phyloP scores from a whole-genome alignment of 2,888 invertebrate genomes.

The Drosophila heteroneura region DNA sequence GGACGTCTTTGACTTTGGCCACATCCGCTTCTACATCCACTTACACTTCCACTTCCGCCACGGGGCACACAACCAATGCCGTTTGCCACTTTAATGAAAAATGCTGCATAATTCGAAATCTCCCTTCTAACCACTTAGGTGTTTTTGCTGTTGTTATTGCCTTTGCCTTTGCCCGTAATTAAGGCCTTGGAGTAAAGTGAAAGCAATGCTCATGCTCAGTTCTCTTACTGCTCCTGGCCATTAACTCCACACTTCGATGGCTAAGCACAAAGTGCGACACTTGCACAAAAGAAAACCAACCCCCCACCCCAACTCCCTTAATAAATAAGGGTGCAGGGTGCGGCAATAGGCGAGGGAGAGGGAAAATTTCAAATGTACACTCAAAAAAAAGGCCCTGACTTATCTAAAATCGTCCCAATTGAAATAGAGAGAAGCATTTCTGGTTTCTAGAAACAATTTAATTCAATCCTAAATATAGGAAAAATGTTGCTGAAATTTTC shows the following conservation, averaged over 20 bases:
- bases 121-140: conserved; percentile 35
- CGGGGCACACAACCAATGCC: conserved; percentile 43
- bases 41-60: conserved; percentile 51
- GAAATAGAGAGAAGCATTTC: background rate
- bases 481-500: background rate
- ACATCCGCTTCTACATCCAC: conserved; percentile 48
- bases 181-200: conserved; percentile 51
- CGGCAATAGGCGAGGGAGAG: background rate
- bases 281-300: conserved; percentile 39
- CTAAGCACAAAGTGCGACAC: conserved; percentile 69
- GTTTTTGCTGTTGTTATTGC: conserved; percentile 32
- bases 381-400: background rate
- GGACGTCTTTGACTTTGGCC: conserved; percentile 54
- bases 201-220: conserved; percentile 53
- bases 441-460: background rate
- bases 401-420: too few species aligned
- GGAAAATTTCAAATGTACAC: background rate
- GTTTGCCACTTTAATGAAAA: conserved; percentile 73
- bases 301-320: background rate
- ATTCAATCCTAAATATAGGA: background rate
- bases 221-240: conserved; percentile 51
- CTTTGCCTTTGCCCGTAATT: conserved; percentile 49
- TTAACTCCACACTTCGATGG: conserved; percentile 77
- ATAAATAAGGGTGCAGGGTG: conserved; percentile 4
- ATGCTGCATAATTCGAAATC: conserved; percentile 69